These are phyloP conservation scores for Ceyx margarethae DNA, from an alignment of 2,113 vertebrate genomes.

Conservation along the genomic window DNA sequence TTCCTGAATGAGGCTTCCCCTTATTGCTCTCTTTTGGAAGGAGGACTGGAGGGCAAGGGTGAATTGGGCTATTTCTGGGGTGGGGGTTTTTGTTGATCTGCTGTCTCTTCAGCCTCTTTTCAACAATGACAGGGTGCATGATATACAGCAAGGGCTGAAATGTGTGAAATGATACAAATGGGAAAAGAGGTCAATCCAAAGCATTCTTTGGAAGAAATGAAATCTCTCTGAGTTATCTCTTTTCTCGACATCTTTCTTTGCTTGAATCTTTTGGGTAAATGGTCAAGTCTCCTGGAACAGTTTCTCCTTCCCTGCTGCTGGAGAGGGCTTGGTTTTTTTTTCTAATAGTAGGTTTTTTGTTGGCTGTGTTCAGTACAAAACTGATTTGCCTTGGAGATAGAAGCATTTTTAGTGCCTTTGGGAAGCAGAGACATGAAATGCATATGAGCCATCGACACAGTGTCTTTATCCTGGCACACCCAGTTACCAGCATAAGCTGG, in stretches of 20 bases:
- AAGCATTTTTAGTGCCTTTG: not conserved
- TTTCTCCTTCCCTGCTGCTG: not conserved
- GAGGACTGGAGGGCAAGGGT: not conserved
- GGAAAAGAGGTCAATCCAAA: not conserved
- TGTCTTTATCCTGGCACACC: not conserved
- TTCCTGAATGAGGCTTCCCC: not conserved
- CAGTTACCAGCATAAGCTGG: not conserved
- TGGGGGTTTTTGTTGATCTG: not conserved
- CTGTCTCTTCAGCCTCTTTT: not conserved
- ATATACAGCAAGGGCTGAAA: not conserved
- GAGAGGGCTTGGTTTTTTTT: not conserved
- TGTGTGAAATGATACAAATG: not conserved
- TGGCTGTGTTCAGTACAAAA: not conserved
- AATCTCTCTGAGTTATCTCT: not conserved
- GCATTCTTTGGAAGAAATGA: not conserved
- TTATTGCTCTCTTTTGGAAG: not conserved
- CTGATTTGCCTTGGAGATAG: not conserved
- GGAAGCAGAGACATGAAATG: not conserved
- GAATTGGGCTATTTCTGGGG: not conserved
- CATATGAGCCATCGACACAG: rapidly evolving
- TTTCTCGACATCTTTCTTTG: not conserved
- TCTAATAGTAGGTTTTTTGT: not conserved
- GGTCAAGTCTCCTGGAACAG: not conserved
- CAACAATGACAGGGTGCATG: not conserved
- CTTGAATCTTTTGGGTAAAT: not conserved